These are phyloP conservation scores for Podocnemis expansa DNA, from an alignment of 2,113 vertebrate genomes.

Conservation along the genomic window DNA sequence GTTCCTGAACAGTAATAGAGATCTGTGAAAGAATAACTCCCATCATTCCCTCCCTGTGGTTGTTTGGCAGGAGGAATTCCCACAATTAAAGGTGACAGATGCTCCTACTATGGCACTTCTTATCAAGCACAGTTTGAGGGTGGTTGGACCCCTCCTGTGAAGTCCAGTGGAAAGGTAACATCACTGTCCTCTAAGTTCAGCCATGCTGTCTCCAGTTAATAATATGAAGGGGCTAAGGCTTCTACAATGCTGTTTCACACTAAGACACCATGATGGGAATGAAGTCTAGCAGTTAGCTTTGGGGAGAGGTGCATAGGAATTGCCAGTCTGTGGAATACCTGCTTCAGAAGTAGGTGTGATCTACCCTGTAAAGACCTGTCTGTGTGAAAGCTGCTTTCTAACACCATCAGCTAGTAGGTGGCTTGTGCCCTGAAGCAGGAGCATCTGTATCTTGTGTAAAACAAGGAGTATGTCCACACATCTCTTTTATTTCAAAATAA, in stretches of 20 bases:
- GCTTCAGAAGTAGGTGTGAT: neutral
- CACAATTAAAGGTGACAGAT: neutral
- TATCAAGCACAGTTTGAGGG: conserved; percentile 46
- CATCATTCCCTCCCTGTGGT: neutral
- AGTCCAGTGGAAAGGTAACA: conserved; percentile 43
- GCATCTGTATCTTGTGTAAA: neutral
- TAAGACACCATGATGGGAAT: neutral
- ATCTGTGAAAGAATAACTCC: neutral
- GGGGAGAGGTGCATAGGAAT: neutral
- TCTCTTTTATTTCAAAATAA: too few relatives aligned
- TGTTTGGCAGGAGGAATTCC: conserved; percentile 19
- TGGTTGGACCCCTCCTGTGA: neutral
- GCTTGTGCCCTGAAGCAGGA: neutral
- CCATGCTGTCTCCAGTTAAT: neutral
- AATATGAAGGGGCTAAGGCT: neutral
- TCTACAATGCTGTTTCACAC: neutral
- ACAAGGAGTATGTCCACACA: too few relatives aligned
- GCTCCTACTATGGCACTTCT: neutral
- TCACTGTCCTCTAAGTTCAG: neutral
- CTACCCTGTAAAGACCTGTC: neutral
- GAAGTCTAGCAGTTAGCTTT: neutral
- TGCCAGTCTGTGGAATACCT: neutral
- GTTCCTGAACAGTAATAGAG: neutral
- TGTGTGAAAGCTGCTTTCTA: neutral
- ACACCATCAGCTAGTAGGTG: too few relatives aligned